A percentile compares a stretch with the other conserved stretches of the same genome.
phyloP scores from a whole-genome alignment of 2,888 invertebrate genomes.

The Ochropacha duplaris region DNA sequence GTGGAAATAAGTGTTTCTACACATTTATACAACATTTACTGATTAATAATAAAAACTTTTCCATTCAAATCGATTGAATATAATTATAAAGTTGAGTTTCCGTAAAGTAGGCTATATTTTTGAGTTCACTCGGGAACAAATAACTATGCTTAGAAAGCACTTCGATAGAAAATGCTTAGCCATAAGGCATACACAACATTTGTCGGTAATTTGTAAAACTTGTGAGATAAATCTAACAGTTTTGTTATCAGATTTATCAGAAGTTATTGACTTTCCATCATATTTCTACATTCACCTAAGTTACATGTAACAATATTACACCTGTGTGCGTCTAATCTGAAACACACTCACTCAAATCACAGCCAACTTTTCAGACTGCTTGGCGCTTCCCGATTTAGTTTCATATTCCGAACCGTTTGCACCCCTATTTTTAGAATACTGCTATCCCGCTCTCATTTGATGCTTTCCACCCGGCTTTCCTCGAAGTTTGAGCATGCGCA shows the following conservation, averaged over 20 bases:
- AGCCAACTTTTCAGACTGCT: conserved; percentile 74
- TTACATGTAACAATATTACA: conserved; percentile 27
- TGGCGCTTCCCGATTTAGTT: conserved; percentile 76
- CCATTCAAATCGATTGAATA: no score
- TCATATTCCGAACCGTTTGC: conserved; percentile 49
- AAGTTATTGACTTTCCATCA: background rate
- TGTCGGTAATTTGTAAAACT: no score
- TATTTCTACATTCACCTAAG: conserved; percentile 21
- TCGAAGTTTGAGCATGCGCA: conserved; percentile 66
- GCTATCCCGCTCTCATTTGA: conserved; percentile 52
- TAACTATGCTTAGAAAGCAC: no score
- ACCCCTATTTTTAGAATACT: conserved; percentile 61
- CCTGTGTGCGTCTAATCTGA: conserved; percentile 33
- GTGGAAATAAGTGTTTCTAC: background rate
- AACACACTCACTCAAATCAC: conserved; percentile 35
- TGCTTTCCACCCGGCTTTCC: conserved; percentile 70
- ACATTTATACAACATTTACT: background rate
- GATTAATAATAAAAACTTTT: background rate
- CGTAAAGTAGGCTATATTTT: no score
- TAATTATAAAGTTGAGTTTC: no score
- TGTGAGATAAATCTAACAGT: no score
- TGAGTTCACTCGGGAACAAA: no score
- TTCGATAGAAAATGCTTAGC: no score
- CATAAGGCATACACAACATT: no score
- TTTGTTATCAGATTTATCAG: background rate